Conservation (phyloP, 2,113 vertebrate genomes). For the Callospermophilus lateralis region DNA sequence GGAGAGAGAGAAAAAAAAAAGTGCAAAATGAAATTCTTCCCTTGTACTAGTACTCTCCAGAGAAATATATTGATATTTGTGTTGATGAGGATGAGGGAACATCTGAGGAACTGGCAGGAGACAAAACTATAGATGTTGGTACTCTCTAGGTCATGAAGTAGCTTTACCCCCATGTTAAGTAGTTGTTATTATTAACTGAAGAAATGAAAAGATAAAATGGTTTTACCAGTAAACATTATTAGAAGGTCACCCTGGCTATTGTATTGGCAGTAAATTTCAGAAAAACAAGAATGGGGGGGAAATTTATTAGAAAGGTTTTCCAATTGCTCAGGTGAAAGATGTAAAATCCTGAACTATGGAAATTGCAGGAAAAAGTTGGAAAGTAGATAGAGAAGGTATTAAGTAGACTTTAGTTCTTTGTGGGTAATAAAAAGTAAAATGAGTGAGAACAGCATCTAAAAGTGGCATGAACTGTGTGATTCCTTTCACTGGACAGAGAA, state of each 20-base stretch:
- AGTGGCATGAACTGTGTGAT: background rate
- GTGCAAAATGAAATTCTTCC: background rate
- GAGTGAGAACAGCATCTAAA: background rate
- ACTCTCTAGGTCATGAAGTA: background rate
- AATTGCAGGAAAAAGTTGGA: background rate
- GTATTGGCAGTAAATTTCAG: background rate
- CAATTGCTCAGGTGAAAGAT: background rate
- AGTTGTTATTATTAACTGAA: background rate
- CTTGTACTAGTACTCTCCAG: background rate
- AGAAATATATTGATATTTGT: background rate
- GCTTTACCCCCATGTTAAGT: background rate
- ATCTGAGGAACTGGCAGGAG: background rate
- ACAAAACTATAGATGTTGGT: background rate
- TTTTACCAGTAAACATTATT: background rate
- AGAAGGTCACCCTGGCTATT: background rate
- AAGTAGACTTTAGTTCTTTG: background rate
- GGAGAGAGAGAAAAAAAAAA: background rate
- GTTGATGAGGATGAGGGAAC: background rate
- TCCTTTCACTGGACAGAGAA: background rate
- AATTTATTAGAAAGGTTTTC: background rate
- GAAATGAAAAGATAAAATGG: background rate
- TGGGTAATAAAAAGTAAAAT: background rate
- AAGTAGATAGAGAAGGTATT: background rate
- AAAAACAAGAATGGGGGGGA: background rate
- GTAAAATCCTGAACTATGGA: background rate